Evolutionary conservation across 35 echinoderm and acorn worm species (phyloP), one percentile per base, ranked within the genome.

Genomic region (Ptychodera flava): DNA sequence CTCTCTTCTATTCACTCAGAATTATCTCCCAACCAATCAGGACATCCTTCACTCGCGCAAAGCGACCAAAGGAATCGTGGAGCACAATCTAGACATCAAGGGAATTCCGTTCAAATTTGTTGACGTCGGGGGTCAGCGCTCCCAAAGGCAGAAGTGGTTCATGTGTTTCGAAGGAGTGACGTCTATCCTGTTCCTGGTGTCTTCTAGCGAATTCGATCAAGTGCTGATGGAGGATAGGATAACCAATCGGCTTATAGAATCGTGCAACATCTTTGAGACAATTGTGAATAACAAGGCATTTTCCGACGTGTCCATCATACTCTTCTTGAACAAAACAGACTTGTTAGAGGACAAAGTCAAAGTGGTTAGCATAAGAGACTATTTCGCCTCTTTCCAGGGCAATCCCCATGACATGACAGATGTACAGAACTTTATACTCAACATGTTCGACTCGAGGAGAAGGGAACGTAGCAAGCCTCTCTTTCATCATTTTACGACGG

Each of bases 241-340:
- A 80, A 98, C 95, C 90, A 98, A 98, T 36, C 95, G 95, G 36
- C 90, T 98, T 28, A 52, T 92, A 33, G 95, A 98, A 82, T 98
- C 95, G 14, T 98, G 95, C 90, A 94, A 98, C 90, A 98, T 98
- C 88, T 98, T 98, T 78, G 95, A 98, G 34, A 98, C 95, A 31
- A 98, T 98, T 36, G 95, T 98, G 78, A 98, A 98, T 82, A 93
- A 98, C 92, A 94, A 93, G 85, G 94, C 91, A 88, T 98, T 98
- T 80, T 77, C 90, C 52, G 76, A 90, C 36, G 93, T 98, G 16
- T 98, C 95, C 35, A 92, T 98, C 30, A 98, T 98, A 35, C 84
- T 98, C 33, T 98, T 97, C 82, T 82, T 98, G 32, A 98, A 98
- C 85, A 98, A 98, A 85, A 94, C 92, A 31, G 95, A 98, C 95